These are phyloP conservation scores for Brassicogethes aeneus DNA, from an alignment of 2,888 invertebrate genomes.

Conservation along the genomic window DNA sequence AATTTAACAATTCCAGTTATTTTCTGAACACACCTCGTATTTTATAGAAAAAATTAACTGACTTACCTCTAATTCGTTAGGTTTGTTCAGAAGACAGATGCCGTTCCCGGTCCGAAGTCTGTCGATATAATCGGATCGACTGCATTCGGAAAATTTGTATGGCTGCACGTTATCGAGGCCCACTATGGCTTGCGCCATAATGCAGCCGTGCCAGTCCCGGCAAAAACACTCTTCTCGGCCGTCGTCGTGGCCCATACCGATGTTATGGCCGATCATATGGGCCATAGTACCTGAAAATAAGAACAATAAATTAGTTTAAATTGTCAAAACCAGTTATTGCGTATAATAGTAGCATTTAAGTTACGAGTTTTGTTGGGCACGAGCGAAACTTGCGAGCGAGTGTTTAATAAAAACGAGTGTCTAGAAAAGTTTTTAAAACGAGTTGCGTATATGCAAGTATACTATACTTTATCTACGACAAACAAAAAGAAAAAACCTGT, in stretches of 20 bases:
- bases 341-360: no score
- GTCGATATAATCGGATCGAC: constrained; percentile 82
- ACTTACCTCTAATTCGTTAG: constrained; percentile 60
- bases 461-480: no score
- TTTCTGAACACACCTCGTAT: no score
- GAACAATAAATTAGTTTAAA: background rate
- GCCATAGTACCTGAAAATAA: constrained; percentile 69
- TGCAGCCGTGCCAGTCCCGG: constrained; percentile 92
- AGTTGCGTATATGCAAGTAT: no score
- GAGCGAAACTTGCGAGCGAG: no score
- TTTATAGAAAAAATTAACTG: no score
- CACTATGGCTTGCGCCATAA: constrained; percentile 89
- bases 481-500: no score
- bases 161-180: constrained; percentile 89
- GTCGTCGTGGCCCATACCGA: constrained; percentile 95
- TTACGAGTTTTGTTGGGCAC: no score
- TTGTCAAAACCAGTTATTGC: background rate
- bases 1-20: no score
- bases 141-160: constrained; percentile 95
- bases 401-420: no score
- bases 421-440: no score
- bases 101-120: constrained; percentile 80
- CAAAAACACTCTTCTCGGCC: constrained; percentile 79
- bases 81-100: constrained; percentile 87
- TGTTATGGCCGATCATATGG: constrained; percentile 97